Evolutionary conservation across 2,888 invertebrate species (phyloP).

Genomic region (Priocnemis perturbator): DNA sequence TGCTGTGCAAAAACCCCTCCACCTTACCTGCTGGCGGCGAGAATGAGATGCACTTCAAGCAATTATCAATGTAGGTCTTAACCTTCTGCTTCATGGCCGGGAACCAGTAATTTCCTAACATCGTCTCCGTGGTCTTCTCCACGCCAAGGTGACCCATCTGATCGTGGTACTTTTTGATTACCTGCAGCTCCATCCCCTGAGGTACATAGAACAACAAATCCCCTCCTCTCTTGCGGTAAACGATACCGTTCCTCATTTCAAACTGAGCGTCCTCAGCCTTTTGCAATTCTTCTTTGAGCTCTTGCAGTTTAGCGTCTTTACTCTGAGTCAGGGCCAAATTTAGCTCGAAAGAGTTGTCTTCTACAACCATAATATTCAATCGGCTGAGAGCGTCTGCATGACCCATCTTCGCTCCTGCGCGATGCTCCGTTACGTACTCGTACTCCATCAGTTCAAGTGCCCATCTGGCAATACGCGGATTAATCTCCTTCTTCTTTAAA

Average conservation of each 20-base stretch:
- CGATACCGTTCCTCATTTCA: constrained; percentile 40
- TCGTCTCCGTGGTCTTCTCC: constrained; percentile 31
- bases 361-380: too few species aligned
- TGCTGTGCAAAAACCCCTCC: constrained; percentile 36
- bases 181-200: constrained; percentile 31
- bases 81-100: constrained; percentile 31
- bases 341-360: too few species aligned
- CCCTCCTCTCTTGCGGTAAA: constrained; percentile 32
- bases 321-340: too few species aligned
- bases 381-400: too few species aligned
- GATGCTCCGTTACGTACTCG: too few species aligned
- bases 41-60: constrained; percentile 41
- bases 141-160: constrained; percentile 41
- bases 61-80: constrained; percentile 26
- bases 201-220: too few species aligned
- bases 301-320: too few species aligned
- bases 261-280: constrained; percentile 26
- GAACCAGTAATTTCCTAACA: constrained; percentile 37
- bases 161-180: constrained; percentile 40
- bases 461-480: too few species aligned
- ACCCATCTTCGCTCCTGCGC: too few species aligned
- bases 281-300: too few species aligned
- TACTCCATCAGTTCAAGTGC: too few species aligned
- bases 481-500: too few species aligned
- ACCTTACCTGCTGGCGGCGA: constrained; percentile 28